Evolutionary conservation across 2,888 invertebrate genomes (phyloP).

Genomic region (Noctua pronuba): DNA sequence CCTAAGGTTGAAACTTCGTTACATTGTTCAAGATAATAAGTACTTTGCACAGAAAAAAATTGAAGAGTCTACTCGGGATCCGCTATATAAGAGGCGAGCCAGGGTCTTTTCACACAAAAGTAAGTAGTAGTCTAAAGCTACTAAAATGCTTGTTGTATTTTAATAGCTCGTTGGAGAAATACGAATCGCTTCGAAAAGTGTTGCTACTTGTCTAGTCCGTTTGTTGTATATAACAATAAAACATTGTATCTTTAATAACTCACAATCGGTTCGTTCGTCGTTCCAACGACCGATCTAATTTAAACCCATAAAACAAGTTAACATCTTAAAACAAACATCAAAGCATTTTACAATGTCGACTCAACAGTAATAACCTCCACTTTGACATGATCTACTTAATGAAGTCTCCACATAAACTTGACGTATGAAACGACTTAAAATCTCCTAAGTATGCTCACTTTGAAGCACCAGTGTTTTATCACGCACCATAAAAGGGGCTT

Average conservation of each 20-base stretch:
- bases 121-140: no score
- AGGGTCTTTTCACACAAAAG: no score
- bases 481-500: slow-evolving; percentile 58
- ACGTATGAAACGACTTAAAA: slow-evolving; percentile 44
- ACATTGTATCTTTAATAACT: neutral
- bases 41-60: no score
- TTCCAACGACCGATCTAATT: neutral
- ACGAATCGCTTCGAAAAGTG: no score
- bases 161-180: no score
- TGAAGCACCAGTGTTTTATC: slow-evolving; percentile 54
- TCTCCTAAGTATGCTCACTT: slow-evolving; percentile 46
- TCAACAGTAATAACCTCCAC: slow-evolving; percentile 12
- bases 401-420: slow-evolving; percentile 41
- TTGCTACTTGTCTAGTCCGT: neutral
- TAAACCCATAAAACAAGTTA: slow-evolving; percentile 32
- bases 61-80: no score
- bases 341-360: slow-evolving; percentile 13
- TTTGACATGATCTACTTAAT: slow-evolving; percentile 44
- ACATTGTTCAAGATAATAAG: no score
- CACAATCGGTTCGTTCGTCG: neutral
- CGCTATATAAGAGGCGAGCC: no score
- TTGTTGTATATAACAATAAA: neutral
- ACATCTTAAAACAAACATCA: slow-evolving; percentile 16
- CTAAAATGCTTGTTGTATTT: no score
- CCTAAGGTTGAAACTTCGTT: no score